Conservation (phyloP, 2,113 vertebrate species). For the Eublepharis macularius region DNA sequence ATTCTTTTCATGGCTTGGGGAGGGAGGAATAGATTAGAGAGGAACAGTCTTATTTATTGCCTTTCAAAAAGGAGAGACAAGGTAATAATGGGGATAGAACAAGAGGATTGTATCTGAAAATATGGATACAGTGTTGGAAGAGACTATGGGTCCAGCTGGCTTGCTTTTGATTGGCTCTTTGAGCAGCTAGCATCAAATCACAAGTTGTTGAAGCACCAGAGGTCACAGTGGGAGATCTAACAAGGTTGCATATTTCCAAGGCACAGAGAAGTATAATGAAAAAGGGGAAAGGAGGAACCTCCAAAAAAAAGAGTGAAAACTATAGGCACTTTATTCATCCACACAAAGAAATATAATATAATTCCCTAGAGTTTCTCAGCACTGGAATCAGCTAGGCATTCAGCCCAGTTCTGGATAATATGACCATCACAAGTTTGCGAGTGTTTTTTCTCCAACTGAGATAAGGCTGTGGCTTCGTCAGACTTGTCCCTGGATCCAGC, state of each 20-base stretch:
- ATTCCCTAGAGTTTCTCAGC: no score
- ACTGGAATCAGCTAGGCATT: no score
- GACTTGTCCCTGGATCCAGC: no score
- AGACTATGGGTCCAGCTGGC: neutral
- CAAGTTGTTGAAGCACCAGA: neutral
- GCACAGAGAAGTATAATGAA: neutral
- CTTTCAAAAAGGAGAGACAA: constrained; percentile 31
- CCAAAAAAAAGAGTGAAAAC: neutral
- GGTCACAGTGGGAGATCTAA: neutral
- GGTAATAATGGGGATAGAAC: neutral
- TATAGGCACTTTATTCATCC: neutral
- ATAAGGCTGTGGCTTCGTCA: no score
- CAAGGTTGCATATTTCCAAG: neutral
- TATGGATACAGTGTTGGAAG: neutral
- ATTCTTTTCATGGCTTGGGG: constrained; percentile 63
- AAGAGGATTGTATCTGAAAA: constrained; percentile 4
- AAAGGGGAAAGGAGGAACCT: neutral
- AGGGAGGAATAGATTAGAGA: constrained; percentile 21
- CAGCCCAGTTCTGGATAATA: no score
- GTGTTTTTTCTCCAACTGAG: no score
- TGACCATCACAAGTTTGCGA: no score
- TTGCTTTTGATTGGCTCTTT: neutral
- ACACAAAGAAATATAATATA: no score
- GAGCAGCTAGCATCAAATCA: neutral
- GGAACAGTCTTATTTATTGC: constrained; percentile 30